Percentiles rank a stretch among this genome's conserved stretches.
Evolutionary conservation across 2,113 vertebrate species (phyloP).

Genomic region (Irena cyanogastra): DNA sequence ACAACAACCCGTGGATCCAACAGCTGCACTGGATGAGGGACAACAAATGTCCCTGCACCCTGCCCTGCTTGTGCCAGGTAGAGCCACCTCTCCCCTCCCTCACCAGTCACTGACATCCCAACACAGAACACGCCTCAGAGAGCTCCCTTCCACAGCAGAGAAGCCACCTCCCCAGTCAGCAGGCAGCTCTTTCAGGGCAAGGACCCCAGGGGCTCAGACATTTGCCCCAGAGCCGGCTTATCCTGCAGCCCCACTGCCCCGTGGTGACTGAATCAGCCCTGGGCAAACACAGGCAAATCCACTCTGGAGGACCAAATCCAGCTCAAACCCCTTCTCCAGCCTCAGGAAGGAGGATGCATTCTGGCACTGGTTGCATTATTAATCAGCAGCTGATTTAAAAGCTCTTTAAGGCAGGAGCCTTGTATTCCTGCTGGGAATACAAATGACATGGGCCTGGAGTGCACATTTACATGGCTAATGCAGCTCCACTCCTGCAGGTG

Average conservation of each 20-base stretch:
- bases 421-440: slow-evolving; percentile 51
- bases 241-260: rapidly evolving
- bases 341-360: not conserved
- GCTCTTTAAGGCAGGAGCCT: slow-evolving; percentile 44
- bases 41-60: not conserved
- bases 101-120: not conserved
- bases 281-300: too few species aligned
- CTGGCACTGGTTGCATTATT: slow-evolving; percentile 16
- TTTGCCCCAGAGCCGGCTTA: rapidly evolving
- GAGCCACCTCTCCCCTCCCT: not conserved
- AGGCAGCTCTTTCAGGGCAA: not conserved
- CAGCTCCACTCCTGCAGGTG: slow-evolving; percentile 19
- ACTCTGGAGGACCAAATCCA: not conserved
- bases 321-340: not conserved
- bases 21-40: rapidly evolving
- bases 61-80: not conserved
- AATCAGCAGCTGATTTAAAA: slow-evolving; percentile 61
- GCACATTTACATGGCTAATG: slow-evolving; percentile 49
- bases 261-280: not conserved
- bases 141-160: not conserved
- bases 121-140: not conserved
- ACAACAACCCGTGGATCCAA: rapidly evolving
- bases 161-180: not conserved
- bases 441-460: slow-evolving; percentile 16
- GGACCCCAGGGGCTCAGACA: not conserved